Evolutionary conservation across 2,113 vertebrate genomes (phyloP).

Genomic region (Prietella phreatophila): DNA sequence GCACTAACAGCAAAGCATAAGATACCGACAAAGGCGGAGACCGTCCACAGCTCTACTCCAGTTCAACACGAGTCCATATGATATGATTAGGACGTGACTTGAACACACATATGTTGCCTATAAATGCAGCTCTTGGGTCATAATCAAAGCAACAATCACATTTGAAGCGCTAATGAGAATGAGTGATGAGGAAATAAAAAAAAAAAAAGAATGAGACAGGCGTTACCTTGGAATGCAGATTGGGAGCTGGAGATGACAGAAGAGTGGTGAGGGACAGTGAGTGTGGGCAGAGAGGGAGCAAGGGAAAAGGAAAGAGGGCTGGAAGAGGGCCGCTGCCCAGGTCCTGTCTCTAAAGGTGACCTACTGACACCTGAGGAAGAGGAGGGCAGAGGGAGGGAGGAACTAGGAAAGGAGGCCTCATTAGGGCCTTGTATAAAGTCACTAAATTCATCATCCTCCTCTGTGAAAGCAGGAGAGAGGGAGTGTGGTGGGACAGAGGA

Average conservation of each 20-base stretch:
- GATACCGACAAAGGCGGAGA: background rate
- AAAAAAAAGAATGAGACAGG: slow-evolving; percentile 46
- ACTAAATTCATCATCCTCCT: slow-evolving; percentile 92
- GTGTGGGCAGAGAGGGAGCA: slow-evolving; percentile 66
- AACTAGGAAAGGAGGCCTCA: slow-evolving; percentile 72
- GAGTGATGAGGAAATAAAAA: slow-evolving; percentile 47
- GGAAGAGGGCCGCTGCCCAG: slow-evolving; percentile 52
- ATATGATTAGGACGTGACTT: background rate
- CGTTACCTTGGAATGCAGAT: slow-evolving; percentile 77
- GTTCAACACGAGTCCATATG: background rate
- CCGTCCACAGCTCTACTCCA: background rate
- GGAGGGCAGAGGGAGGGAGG: slow-evolving; percentile 65
- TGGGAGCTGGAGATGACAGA: slow-evolving; percentile 81
- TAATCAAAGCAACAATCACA: background rate
- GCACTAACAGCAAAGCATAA: background rate
- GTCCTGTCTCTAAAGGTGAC: slow-evolving; percentile 48
- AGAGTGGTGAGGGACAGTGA: slow-evolving; percentile 70
- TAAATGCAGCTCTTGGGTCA: background rate
- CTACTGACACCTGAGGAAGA: slow-evolving; percentile 67
- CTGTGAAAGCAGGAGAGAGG: slow-evolving; percentile 79
- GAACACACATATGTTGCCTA: background rate
- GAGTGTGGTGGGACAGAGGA: slow-evolving; percentile 81
- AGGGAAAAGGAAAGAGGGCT: slow-evolving; percentile 55
- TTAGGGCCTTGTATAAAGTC: slow-evolving; percentile 94
- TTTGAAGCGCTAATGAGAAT: background rate